These are phyloP conservation scores for Sphecodes monilicornis DNA, from an alignment of 2,888 invertebrate species.

Conservation along the genomic window DNA sequence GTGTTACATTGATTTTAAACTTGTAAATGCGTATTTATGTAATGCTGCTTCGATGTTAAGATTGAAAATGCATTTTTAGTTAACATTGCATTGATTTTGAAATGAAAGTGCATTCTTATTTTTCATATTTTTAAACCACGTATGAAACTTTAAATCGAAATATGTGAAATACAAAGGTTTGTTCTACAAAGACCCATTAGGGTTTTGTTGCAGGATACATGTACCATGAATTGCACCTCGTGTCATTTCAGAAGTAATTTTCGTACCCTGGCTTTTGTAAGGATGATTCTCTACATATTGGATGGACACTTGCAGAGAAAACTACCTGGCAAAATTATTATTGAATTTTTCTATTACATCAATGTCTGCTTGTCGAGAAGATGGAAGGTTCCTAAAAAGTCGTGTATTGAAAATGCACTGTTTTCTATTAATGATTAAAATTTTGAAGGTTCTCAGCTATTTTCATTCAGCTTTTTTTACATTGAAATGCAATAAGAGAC, in stretches of 20 bases:
- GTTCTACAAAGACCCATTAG: background rate
- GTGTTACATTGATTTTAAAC: background rate
- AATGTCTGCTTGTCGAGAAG: background rate
- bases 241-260: constrained; percentile 1
- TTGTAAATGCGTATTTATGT: background rate
- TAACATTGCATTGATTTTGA: no score
- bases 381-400: background rate
- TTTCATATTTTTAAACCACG: background rate
- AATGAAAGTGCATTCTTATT: no score
- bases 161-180: background rate
- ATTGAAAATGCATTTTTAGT: background rate
- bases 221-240: background rate
- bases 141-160: background rate
- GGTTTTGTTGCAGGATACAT: background rate
- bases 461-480: background rate
- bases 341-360: background rate
- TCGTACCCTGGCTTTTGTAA: background rate
- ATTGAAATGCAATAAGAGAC: background rate
- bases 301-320: background rate
- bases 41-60: background rate
- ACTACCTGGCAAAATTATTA: background rate
- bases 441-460: background rate
- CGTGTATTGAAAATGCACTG: background rate
- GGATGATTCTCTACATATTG: background rate
- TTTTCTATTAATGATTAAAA: background rate